Base-by-base conservation (phyloP, 2,888 invertebrate genomes). In the Oxyteleia sp. region DNA sequence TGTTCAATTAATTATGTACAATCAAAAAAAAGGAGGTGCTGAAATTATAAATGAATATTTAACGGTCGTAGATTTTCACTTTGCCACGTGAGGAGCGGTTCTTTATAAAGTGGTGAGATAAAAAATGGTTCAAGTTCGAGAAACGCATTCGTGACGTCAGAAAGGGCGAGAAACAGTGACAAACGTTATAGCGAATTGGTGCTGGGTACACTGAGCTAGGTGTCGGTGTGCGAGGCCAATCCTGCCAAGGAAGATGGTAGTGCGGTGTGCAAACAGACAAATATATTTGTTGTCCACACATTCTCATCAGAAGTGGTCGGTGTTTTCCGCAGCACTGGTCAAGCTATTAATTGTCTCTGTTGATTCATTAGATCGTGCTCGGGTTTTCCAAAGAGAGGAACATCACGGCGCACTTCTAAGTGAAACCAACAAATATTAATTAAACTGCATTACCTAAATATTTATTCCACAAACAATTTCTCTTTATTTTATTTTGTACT, bases 301-400 rank as follows among this genome's bases (percentile, higher is more conserved):
- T 88, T 88, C 87, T 84, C 87, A 84, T 84, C 85, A 86, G 86
- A 74, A 79, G 84, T 74, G 81, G 82, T 72, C 71, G 85, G 88
- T 86, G 90, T 90, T 89, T 89, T 88, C 90, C 90, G 88, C 89
- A 87, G 89, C 88, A 86, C 89, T 89, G 88, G 90, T 85, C 82
- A 75, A 89, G 89, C 92, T 92, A 92, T 92, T 92, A 92, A 92
- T 92, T 92, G 92, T 92, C 91, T 92, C 91, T 92, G 92, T 92
- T 92, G 92, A 92, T 92, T 92, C 92, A 91, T 90, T 91, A 90
- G 92, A 90, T 92, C 92, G 92, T 92, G 92, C 90, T 87, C 81
- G 88, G 92, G 85, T 89, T 92, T 87, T 88, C 86, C 86, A 89
- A 89, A 61, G 84, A 71, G 72, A 79, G 41, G 43, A 76, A 68